Evolutionary conservation across 2,888 invertebrate species (phyloP), one percentile per base, ranked within the genome.

Genomic region (Cyaniris semiargus): DNA sequence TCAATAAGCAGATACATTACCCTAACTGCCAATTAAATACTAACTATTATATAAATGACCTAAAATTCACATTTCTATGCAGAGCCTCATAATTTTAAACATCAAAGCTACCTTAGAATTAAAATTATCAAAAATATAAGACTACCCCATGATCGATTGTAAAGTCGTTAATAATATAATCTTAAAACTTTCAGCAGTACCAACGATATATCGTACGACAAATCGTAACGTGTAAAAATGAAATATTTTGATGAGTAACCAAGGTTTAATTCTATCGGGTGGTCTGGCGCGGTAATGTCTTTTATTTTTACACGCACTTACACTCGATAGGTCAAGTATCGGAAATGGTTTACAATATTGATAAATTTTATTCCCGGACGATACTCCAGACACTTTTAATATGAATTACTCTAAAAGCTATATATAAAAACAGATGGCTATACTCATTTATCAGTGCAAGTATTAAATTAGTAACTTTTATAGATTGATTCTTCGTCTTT

Each of bases 231-330:
- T 83, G 27, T 82, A 82, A 82, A 82, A 75, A n/a, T 76, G 21
- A 44, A 79, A 53, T 77, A 79, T 79, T 80, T 77, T 78, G 80
- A 81, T 81, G 83, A 80, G 80, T 79, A 81, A 80, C 81, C 80
- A 79, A 83, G 82, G 81, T 82, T 84, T 83, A 83, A 81, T 79
- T 82, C 81, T 82, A 83, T 82, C 84, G 85, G 85, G 85, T 85
- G 85, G 85, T 85, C 85, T 83, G 82, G 81, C 81, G 81, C 79
- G 82, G 81, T 84, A 85, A 84, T 83, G 82, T 82, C 78, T 80
- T 80, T 81, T 82, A 83, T 83, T 84, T 84, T 82, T 82, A 81
- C 81, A 80, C 79, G 79, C 80, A 81, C 82, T 80, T 80, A 81
- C 79, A 81, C 78, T 79, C 76, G 80, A 79, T 82, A 79, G 83